Evolutionary conservation across 2,797 vertebrate genomes (phyloP), one percentile per base, ranked within the genome.

Genomic region (Pangasius djambal): DNA sequence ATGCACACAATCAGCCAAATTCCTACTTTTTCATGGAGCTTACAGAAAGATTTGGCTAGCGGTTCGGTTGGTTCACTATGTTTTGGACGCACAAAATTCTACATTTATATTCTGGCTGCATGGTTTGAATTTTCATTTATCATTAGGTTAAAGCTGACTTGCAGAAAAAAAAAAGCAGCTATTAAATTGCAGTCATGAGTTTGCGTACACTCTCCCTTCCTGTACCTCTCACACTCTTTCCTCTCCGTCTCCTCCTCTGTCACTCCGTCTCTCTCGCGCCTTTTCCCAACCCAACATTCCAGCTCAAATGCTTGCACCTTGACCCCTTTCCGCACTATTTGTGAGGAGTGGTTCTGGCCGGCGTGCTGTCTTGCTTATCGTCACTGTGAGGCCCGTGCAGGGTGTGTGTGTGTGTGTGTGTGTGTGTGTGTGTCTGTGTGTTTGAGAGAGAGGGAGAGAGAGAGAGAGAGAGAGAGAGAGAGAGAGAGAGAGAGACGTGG

Each of bases 271-370:
- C 72, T 50, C n/a, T 85, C 40, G 22, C 34, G 37, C 70, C 81
- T 87, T 55, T 84, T 83, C 48, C 61, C 61, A 78, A n/a, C 63
- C 72, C 81, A 40, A 86, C 72, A 84, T 89, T 86, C 86, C 88
- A 57, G 34, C 79, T 48, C 50, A 74, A 69, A 89, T 85, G 86
- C 40, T 82, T 74, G 79, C 83, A 86, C 87, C 85, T 86, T 91
- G 89, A 89, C 90, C 87, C 50, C 57, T 89, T 78, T 84, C 70
- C 4, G 10, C 37, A 85, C 74, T 85, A 77, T 57, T 75, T 67
- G 44, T 50, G 15, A 69, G 88, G 63, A 67, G 75, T 74, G 55
- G n/a, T 89, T 86, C 88, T 81, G 82, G 75, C 82, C 61, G 50
- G 34, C 37, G 34, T 79, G 63, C 74, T 69, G 67, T 74, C 84